phyloP scores from a whole-genome alignment of 2,888 invertebrate genomes.

The Protula sp. region DNA sequence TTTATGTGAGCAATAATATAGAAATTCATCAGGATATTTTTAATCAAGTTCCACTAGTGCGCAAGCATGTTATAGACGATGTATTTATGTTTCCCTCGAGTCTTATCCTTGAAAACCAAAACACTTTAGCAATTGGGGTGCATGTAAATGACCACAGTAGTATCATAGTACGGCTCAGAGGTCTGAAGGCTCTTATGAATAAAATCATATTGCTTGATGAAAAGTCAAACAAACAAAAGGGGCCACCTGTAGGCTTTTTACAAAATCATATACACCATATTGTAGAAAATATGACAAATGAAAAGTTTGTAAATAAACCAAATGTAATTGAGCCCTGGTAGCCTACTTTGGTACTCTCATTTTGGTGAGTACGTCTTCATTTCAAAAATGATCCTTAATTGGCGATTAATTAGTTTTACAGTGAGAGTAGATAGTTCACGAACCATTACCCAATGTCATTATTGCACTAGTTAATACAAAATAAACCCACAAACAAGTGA shows the following conservation, averaged over 20 bases:
- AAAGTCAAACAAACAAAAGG: conserved; percentile 7
- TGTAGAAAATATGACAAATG: conserved; percentile 12
- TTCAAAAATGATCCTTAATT: no score
- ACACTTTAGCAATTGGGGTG: conserved; percentile 25
- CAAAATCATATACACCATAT: conserved; percentile 26
- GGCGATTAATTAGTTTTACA: no score
- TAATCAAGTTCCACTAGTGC: conserved; percentile 26
- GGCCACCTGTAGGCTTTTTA: conserved; percentile 24
- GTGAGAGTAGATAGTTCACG: no score
- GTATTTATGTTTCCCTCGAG: conserved; percentile 33
- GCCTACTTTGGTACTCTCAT: no score
- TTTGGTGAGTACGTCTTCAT: no score
- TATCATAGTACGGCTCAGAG: conserved; percentile 24
- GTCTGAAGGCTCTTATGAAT: conserved; percentile 18
- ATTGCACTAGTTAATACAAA: no score
- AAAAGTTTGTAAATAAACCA: no score
- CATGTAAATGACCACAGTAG: conserved; percentile 32
- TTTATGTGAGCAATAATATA: conserved; percentile 29
- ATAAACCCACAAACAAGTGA: no score
- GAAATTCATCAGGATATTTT: conserved; percentile 24
- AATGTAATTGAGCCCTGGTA: no score
- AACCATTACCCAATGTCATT: no score
- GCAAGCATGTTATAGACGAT: conserved; percentile 26
- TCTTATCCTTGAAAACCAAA: conserved; percentile 23
- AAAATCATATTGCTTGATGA: conserved; percentile 19